These are phyloP conservation scores for Biston betularia DNA, from an alignment of 2,888 invertebrate species.

Conservation along the genomic window DNA sequence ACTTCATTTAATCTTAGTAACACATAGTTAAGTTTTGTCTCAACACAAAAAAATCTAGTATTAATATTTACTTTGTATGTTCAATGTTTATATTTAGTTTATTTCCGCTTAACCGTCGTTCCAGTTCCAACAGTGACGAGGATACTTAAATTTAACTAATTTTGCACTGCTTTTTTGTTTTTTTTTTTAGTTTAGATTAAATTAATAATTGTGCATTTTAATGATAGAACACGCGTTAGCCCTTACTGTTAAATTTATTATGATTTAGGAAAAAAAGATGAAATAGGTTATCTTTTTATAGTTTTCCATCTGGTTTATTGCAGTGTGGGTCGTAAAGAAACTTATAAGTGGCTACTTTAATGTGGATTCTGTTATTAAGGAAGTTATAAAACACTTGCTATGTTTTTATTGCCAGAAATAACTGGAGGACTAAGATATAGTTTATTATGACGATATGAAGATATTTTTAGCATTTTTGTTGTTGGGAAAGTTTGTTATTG, in stretches of 20 bases:
- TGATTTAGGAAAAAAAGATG: slow-evolving; percentile 42
- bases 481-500: neutral
- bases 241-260: slow-evolving; percentile 23
- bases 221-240: neutral
- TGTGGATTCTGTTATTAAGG: slow-evolving; percentile 31
- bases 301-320: slow-evolving; percentile 48
- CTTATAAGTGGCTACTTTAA: slow-evolving; percentile 42
- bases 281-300: slow-evolving; percentile 46
- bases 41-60: too few relatives aligned
- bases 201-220: neutral
- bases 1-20: too few relatives aligned
- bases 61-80: too few relatives aligned
- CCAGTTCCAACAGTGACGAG: too few relatives aligned
- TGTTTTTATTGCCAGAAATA: slow-evolving; percentile 25
- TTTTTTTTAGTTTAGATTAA: neutral
- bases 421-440: slow-evolving; percentile 10
- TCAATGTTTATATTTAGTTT: too few relatives aligned
- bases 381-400: slow-evolving; percentile 33
- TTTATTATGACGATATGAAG: neutral
- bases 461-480: slow-evolving; percentile 3
- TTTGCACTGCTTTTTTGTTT: too few relatives aligned
- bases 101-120: too few relatives aligned
- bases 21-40: too few relatives aligned
- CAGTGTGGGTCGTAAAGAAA: slow-evolving; percentile 40
- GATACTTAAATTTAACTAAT: too few relatives aligned